phyloP scores from a whole-genome alignment of 2,113 vertebrate genomes.

The Xyliphius kryptos region DNA sequence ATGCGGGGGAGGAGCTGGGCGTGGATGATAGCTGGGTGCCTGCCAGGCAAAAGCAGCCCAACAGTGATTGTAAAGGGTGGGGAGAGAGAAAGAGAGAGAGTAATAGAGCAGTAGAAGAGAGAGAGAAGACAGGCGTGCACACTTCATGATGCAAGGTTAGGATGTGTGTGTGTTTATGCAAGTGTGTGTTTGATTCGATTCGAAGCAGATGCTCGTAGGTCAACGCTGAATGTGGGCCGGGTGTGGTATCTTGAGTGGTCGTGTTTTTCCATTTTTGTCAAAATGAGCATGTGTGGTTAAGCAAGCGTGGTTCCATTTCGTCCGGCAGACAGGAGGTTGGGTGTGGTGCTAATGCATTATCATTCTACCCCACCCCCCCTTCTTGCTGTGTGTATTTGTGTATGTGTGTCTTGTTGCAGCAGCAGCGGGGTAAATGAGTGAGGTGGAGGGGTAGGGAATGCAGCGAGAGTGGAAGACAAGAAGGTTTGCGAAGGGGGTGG shows the following conservation, averaged over 20 bases:
- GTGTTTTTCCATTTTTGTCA: conserved; percentile 49
- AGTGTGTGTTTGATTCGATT: conserved; percentile 33
- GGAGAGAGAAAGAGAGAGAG: conserved; percentile 47
- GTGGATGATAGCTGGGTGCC: conserved; percentile 69
- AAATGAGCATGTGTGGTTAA: conserved; percentile 46
- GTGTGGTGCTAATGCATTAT: conserved; percentile 68
- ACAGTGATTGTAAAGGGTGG: conserved; percentile 58
- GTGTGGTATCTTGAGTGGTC: conserved; percentile 47
- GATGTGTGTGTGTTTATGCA: conserved; percentile 52
- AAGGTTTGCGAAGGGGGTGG: conserved; percentile 44
- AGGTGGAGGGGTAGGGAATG: conserved; percentile 50
- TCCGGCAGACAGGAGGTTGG: conserved; percentile 64
- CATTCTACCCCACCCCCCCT: conserved; percentile 58
- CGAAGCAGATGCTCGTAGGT: conserved; percentile 61
- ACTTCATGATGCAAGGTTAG: conserved; percentile 77
- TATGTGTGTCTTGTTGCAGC: conserved; percentile 34
- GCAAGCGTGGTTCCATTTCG: conserved; percentile 53
- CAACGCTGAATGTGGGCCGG: conserved; percentile 43
- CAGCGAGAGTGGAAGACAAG: conserved; percentile 37
- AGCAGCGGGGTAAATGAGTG: conserved; percentile 28
- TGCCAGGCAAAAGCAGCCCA: conserved; percentile 67
- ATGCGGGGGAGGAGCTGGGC: conserved; percentile 59
- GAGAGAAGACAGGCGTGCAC: conserved; percentile 67
- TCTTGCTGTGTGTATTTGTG: conserved; percentile 36
- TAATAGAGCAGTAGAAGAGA: conserved; percentile 51